Evolutionary conservation across 2,797 vertebrate genomes (phyloP), one percentile per base, ranked within the genome.

Genomic region (Scarus forsteni): DNA sequence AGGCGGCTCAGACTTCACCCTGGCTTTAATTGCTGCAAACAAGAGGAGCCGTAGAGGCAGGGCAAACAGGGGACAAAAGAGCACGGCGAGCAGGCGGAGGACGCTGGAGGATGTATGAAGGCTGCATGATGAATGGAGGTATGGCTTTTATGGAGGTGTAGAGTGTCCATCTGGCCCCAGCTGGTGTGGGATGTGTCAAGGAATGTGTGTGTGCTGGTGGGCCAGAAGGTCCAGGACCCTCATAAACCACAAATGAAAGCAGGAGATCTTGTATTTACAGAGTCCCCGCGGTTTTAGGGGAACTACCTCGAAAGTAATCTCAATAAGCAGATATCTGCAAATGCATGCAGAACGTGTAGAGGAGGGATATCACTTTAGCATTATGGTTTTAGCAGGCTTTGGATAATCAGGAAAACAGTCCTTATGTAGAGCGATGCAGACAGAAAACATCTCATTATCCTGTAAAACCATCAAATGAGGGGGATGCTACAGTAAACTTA

Each of bases 21-120:
- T 91, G 49, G 54, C 88, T 94, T 95, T 96, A 95, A 96, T 94
- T 96, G 94, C 92, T 87, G 75, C 48, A 78, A 95, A 96, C 93
- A 95, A 96, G 95, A 84, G 78, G 85, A 80, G 90, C 91, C 84
- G 87, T 92, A 89, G 92, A 94, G 79, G 88, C 94, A 89, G 92
- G 90, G 92, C 92, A 96, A 92, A 89, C 90, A 91, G 92, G 85
- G 86, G 90, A 94, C 91, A 93, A 94, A 94, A 89, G 83, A 86
- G 88, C 86, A 89, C 86, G 85, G 85, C 73, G 66, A 66, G 34
- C 40, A 72, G 84, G 86, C 85, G 80, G 90, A 87, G 85, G 83
- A 77, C 44, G 77, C 50, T 50, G 49, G 64, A 77, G 36, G 65
- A 74, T 50, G 58, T 50, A 70, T 54, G 66, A 54, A 73, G 50